Percentiles rank a stretch among this genome's conserved stretches.
Evolutionary conservation across 2,888 invertebrate species (phyloP).

Genomic region (Hyppa rectilinea): DNA sequence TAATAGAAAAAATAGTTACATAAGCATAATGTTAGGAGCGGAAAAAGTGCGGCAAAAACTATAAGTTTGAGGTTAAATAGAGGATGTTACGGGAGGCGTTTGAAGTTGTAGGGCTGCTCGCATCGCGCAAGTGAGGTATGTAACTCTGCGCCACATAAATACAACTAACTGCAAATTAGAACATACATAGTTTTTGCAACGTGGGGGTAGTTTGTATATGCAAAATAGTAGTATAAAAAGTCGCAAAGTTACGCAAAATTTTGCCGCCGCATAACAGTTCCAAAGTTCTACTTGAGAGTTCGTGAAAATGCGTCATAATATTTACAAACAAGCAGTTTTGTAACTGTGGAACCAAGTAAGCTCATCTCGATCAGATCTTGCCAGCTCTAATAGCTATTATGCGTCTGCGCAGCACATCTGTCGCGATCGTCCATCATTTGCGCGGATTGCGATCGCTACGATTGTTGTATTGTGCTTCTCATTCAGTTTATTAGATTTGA

Average conservation of each 20-base stretch:
- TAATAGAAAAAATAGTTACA: constrained; percentile 87
- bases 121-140: not conserved
- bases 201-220: constrained; percentile 2
- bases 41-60: constrained; percentile 85
- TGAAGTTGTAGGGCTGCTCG: constrained; percentile 62
- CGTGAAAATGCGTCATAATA: not conserved
- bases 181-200: not conserved
- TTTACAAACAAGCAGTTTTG: not conserved
- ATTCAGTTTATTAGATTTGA: constrained; percentile 48
- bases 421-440: constrained; percentile 76
- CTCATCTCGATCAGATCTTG: constrained; percentile 11
- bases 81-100: constrained; percentile 78
- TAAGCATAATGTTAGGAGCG: constrained; percentile 89
- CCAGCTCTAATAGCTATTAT: constrained; percentile 73
- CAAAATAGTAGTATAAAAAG: not conserved
- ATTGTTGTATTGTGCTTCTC: constrained; percentile 46
- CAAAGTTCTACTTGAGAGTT: not conserved
- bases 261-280: no score
- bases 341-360: constrained; percentile 14
- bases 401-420: constrained; percentile 80
- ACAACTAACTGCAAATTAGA: not conserved
- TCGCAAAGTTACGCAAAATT: no score
- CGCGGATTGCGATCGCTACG: constrained; percentile 60
- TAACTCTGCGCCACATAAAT: no score
- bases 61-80: constrained; percentile 85